These are phyloP conservation scores for Hymenopus coronatus DNA, from an alignment of 2,888 invertebrate species.

Conservation along the genomic window DNA sequence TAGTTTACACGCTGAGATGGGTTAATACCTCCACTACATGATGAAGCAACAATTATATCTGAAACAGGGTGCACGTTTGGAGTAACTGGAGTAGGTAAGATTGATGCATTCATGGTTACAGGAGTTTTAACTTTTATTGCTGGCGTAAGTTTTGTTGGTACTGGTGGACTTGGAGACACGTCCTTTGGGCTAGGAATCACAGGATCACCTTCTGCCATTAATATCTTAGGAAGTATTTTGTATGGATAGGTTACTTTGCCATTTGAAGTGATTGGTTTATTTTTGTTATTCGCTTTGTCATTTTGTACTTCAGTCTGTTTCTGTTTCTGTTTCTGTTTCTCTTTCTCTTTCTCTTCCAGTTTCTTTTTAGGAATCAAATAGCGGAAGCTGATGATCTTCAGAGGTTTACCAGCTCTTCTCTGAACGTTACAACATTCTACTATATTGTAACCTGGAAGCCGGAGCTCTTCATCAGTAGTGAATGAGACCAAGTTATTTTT, in stretches of 20 bases:
- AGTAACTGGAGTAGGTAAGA: neutral
- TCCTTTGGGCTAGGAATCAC: too few relatives aligned
- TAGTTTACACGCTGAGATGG: too few relatives aligned
- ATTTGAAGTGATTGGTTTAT: neutral
- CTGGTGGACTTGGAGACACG: too few relatives aligned
- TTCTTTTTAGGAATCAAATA: neutral
- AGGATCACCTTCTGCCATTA: neutral
- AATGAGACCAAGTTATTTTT: neutral
- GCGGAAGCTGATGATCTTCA: neutral
- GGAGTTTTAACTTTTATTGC: neutral
- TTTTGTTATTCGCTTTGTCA: neutral
- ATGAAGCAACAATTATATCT: too few relatives aligned
- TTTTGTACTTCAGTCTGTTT: neutral
- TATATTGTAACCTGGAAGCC: neutral
- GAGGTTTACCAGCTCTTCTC: neutral
- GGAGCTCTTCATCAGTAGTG: neutral
- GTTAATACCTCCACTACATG: too few relatives aligned
- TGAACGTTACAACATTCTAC: neutral
- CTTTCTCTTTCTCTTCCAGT: neutral
- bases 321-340: neutral
- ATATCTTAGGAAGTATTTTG: neutral
- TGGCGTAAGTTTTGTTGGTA: too few relatives aligned
- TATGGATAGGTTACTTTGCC: neutral
- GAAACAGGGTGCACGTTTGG: neutral
- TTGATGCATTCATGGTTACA: neutral